These are phyloP conservation scores for Napeogenes sylphis DNA, from an alignment of 2,888 invertebrate genomes.

Conservation along the genomic window DNA sequence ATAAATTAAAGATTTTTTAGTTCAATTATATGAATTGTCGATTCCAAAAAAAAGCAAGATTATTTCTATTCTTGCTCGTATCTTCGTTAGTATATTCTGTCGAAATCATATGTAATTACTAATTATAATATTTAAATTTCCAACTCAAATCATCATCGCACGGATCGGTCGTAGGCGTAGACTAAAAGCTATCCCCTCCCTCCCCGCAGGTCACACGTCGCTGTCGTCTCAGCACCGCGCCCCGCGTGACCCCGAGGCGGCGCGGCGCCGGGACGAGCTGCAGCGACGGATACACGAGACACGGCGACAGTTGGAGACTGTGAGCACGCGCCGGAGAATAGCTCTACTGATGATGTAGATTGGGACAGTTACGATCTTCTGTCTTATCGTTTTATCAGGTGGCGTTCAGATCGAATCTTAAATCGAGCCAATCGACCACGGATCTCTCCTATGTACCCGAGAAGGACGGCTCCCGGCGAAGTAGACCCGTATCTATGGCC, in stretches of 20 bases:
- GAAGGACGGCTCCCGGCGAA: constrained; percentile 64
- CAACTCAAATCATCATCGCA: too few relatives aligned
- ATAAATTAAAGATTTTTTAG: too few relatives aligned
- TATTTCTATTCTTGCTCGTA: too few relatives aligned
- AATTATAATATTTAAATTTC: too few relatives aligned
- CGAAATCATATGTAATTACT: too few relatives aligned
- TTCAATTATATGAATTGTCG: too few relatives aligned
- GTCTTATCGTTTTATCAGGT: constrained; percentile 41
- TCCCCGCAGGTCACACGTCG: constrained; percentile 67
- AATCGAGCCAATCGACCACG: constrained; percentile 91
- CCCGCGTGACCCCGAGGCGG: constrained; percentile 80
- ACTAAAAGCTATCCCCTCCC: too few relatives aligned
- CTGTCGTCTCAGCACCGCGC: constrained; percentile 80
- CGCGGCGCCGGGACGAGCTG: constrained; percentile 85
- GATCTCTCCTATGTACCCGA: constrained; percentile 85
- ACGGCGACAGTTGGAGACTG: constrained; percentile 90
- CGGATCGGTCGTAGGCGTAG: too few relatives aligned
- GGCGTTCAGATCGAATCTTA: constrained; percentile 82
- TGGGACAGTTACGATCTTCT: too few relatives aligned
- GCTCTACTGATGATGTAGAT: too few relatives aligned
- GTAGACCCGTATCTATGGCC: constrained; percentile 67
- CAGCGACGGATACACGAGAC: constrained; percentile 88
- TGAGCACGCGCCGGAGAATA: constrained; percentile 67
- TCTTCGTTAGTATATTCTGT: too few relatives aligned
- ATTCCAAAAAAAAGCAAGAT: too few relatives aligned